Evolutionary conservation across 1,140 invertebrate species (phyloP).

Genomic region (Harlomillsia oculata): DNA sequence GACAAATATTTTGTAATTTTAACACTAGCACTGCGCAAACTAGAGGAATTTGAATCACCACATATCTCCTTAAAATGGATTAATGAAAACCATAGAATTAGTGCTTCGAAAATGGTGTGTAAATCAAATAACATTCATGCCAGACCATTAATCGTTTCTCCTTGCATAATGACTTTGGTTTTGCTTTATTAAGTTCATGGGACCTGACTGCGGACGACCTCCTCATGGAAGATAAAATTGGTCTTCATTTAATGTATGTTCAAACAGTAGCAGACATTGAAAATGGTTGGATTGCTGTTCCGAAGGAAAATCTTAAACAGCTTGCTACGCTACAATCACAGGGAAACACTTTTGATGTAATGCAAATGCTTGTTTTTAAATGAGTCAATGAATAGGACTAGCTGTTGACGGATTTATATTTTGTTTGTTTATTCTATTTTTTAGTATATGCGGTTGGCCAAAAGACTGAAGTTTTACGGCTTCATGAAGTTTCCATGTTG

Average conservation of each 20-base stretch:
- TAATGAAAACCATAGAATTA: constrained; percentile 54
- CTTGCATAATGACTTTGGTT: background rate
- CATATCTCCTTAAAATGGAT: constrained; percentile 71
- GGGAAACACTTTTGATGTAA: constrained; percentile 71
- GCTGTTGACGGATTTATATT: background rate
- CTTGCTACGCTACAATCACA: constrained; percentile 59
- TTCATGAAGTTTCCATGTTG: constrained; percentile 72
- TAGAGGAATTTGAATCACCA: constrained; percentile 94
- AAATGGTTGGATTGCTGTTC: constrained; percentile 67
- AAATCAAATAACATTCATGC: background rate
- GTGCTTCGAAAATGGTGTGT: constrained; percentile 62
- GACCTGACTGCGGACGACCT: constrained; percentile 71
- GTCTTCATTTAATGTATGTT: constrained; percentile 75
- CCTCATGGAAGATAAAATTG: constrained; percentile 65
- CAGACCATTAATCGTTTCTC: background rate
- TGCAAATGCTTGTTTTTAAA: background rate
- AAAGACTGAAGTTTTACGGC: constrained; percentile 76
- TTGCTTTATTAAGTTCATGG: constrained; percentile 65
- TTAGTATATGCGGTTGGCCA: constrained; percentile 71
- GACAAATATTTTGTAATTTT: background rate
- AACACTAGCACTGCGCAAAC: constrained; percentile 71
- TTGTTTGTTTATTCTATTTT: constrained; percentile 38
- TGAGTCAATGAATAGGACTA: background rate
- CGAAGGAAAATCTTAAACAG: constrained; percentile 57
- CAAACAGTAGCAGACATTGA: constrained; percentile 79